Percentiles rank a stretch among this genome's conserved stretches.
phyloP scores from a whole-genome alignment of 2,113 vertebrate genomes.

The Serilophus lunatus region DNA sequence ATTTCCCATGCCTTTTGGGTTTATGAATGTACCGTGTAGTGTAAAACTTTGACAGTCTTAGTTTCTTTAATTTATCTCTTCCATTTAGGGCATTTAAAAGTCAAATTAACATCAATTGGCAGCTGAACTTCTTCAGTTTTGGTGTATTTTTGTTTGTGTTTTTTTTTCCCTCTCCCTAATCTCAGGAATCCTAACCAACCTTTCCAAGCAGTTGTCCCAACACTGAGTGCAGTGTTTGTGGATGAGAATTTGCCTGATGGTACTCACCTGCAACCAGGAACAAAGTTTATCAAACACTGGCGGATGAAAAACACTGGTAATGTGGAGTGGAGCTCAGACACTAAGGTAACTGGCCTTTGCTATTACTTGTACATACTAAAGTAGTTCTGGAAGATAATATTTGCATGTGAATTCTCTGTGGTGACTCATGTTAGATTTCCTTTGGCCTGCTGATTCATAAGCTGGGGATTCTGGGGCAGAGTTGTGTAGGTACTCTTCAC shows the following conservation, averaged over 20 bases:
- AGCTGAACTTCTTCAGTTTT: not conserved
- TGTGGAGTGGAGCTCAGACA: conserved; percentile 91
- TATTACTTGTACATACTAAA: not conserved
- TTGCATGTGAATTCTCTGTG: not conserved
- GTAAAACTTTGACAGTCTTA: not conserved
- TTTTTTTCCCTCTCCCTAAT: not conserved
- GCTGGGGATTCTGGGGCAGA: not conserved
- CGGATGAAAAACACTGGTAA: conserved; percentile 95
- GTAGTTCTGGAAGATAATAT: not conserved
- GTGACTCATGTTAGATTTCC: not conserved
- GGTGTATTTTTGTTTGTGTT: conserved; percentile 19
- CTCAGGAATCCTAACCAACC: conserved; percentile 82
- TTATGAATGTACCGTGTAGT: not conserved
- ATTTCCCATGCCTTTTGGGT: not conserved
- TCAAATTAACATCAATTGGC: not conserved
- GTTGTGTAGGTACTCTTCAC: not conserved
- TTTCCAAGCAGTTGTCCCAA: conserved; percentile 86
- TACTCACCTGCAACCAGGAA: conserved; percentile 88
- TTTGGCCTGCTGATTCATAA: not conserved
- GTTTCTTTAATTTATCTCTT: not conserved
- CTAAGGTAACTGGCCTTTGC: conserved; percentile 76
- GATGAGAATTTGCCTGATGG: conserved; percentile 99
- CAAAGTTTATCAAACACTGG: conserved; percentile 98
- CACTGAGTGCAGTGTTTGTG: conserved; percentile 92
- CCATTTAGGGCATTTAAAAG: not conserved